Conservation (phyloP, 1,140 invertebrate species). For the Sinella curviseta region DNA sequence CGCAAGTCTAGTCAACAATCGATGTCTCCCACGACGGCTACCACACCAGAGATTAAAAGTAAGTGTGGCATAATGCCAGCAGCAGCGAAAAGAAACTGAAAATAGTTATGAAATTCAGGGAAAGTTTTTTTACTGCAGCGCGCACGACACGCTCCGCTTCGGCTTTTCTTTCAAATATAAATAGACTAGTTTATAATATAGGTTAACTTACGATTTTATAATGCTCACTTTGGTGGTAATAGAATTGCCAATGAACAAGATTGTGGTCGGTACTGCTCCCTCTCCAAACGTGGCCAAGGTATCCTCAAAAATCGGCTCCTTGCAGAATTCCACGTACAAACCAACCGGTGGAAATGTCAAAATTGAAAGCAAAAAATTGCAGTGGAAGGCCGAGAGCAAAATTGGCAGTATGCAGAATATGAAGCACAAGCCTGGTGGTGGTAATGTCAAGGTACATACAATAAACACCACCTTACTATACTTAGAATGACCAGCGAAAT, state of each 20-base stretch:
- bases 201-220: too few species aligned
- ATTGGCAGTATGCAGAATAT: constrained; percentile 91
- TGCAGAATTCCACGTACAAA: constrained; percentile 75
- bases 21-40: background rate
- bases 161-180: too few species aligned
- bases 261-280: constrained; percentile 84
- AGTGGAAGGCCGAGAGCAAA: constrained; percentile 91
- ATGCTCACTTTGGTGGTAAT: constrained; percentile 50
- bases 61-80: too few species aligned
- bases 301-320: constrained; percentile 89
- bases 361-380: constrained; percentile 82
- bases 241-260: constrained; percentile 89
- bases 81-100: background rate
- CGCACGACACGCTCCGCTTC: too few species aligned
- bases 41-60: constrained; percentile 17
- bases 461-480: constrained; percentile 17
- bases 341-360: constrained; percentile 84
- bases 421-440: constrained; percentile 87
- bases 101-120: background rate
- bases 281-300: constrained; percentile 88
- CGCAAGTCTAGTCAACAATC: constrained; percentile 18
- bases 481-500: background rate
- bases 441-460: constrained; percentile 79
- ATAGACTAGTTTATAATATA: too few species aligned
- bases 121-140: too few species aligned